Evolutionary conservation across 1,140 invertebrate species (phyloP).

Genomic region (Eurytemora carolleeae): DNA sequence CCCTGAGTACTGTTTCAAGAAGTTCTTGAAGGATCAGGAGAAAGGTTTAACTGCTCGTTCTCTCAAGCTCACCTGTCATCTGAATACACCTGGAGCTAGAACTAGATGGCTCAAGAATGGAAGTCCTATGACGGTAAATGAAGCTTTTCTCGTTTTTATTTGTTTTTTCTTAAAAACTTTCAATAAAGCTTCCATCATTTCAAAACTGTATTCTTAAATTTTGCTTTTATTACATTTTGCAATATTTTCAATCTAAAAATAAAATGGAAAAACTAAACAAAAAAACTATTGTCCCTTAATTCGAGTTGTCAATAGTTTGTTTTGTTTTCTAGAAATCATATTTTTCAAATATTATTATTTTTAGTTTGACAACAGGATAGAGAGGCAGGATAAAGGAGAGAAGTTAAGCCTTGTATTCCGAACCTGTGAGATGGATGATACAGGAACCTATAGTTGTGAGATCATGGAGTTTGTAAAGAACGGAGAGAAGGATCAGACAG

Average conservation of each 20-base stretch:
- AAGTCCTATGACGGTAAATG: slow-evolving; percentile 1
- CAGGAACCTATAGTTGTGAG: neutral
- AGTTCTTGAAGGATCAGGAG: slow-evolving; percentile 61
- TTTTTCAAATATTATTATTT: neutral
- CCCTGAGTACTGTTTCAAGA: slow-evolving; percentile 77
- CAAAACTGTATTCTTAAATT: too few species aligned
- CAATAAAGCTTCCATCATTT: too few species aligned
- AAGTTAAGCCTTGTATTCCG: neutral
- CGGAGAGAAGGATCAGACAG: slow-evolving; percentile 1
- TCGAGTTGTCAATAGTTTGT: too few species aligned
- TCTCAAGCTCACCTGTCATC: slow-evolving; percentile 68
- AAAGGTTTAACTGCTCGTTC: slow-evolving; percentile 77
- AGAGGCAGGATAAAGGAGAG: neutral
- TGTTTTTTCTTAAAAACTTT: too few species aligned
- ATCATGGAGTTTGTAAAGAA: slow-evolving; percentile 8
- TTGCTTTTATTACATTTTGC: too few species aligned
- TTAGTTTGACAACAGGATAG: neutral
- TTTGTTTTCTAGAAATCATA: too few species aligned
- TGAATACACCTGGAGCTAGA: slow-evolving; percentile 34
- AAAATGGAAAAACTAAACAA: too few species aligned
- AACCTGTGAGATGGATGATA: slow-evolving; percentile 2
- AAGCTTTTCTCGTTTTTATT: too few species aligned
- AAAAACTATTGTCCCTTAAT: too few species aligned
- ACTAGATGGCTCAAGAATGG: slow-evolving; percentile 6
- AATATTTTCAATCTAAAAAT: too few species aligned